These are phyloP conservation scores for Mesochorus sp. DNA, from an alignment of 2,888 invertebrate species.

Conservation along the genomic window DNA sequence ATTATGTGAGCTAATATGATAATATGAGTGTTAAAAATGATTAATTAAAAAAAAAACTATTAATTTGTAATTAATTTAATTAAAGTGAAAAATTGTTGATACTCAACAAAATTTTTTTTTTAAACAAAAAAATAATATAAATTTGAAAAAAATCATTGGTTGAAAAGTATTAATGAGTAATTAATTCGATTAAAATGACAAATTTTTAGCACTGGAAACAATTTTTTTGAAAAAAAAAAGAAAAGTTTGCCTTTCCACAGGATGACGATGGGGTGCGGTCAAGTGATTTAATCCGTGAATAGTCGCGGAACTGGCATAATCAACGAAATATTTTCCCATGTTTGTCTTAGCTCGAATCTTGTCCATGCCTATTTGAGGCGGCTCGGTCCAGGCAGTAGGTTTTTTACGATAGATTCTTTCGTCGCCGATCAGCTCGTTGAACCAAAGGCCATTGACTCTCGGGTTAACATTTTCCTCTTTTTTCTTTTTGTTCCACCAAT, in stretches of 20 bases:
- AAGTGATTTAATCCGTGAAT: constrained; percentile 74
- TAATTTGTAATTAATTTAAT: too few species aligned
- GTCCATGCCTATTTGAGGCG: constrained; percentile 66
- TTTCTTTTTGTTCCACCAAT: constrained; percentile 34
- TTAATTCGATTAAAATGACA: too few species aligned
- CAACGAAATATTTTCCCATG: constrained; percentile 67
- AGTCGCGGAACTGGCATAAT: constrained; percentile 68
- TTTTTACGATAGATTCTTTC: constrained; percentile 45
- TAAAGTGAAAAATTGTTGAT: too few species aligned
- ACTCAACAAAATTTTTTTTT: too few species aligned
- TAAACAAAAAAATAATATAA: too few species aligned
- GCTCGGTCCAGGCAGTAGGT: constrained; percentile 22
- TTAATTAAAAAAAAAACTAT: too few species aligned
- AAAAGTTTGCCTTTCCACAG: constrained; percentile 67
- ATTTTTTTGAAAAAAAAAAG: not conserved
- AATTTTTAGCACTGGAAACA: too few species aligned
- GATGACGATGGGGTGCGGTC: constrained; percentile 71
- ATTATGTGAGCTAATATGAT: too few species aligned
- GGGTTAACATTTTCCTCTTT: not conserved
- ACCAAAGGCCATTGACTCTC: constrained; percentile 19
- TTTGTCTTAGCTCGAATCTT: constrained; percentile 66
- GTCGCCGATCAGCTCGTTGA: constrained; percentile 62
- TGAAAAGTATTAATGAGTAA: too few species aligned
- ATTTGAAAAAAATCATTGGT: too few species aligned
- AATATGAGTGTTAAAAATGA: too few species aligned